Base-by-base conservation (phyloP, 2,113 vertebrate species). In the Plectropomus leopardus region DNA sequence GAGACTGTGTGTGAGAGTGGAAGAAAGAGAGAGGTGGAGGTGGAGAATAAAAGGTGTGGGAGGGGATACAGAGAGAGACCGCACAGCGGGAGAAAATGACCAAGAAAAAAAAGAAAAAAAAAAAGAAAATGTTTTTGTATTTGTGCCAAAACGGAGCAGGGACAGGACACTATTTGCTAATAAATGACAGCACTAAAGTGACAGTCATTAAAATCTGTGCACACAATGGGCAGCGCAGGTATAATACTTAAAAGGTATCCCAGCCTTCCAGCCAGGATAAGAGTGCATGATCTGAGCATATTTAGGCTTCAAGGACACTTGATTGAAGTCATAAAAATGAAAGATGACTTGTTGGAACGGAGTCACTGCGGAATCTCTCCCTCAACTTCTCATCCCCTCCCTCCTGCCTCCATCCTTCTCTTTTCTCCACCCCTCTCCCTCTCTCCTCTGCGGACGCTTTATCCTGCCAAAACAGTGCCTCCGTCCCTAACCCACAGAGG, bases 241-340 rank as follows among this genome's bases (percentile, higher is more conserved):
- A 58, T 84, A 71, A 21, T 40, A 57, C 59, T 83, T 80, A 77
- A 66, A 47, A 90, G 60, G 83, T 69, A 82, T 72, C 71, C 24
- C 59, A 23, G 70, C 77, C 74, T 59, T 78, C 13, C 57, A 67
- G 85, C 60, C 68, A 63, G 68, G 72, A 84, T 80, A 71, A 59
- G 59, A 86, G 80, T 30, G 84, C 75, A 76, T 58, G 87, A 87
- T 90, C 76, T 36, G 65, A 69, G 88, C 78, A 57, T 80, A 90
- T 87, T 89, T 88, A 77, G 73, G 75, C 84, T 90, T 90, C 91
- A 93, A 94, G 91, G 92, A 92, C 92, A 80, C 77, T 93, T 92
- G 91, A 92, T 90, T 89, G 90, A 87, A 92, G 89, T 82, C 87
- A 74, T 93, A 92, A 93, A 94, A 93, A 92, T 94, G 93, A 94